Conservation (phyloP, 2,113 vertebrate genomes). For the Callithrix jacchus region DNA sequence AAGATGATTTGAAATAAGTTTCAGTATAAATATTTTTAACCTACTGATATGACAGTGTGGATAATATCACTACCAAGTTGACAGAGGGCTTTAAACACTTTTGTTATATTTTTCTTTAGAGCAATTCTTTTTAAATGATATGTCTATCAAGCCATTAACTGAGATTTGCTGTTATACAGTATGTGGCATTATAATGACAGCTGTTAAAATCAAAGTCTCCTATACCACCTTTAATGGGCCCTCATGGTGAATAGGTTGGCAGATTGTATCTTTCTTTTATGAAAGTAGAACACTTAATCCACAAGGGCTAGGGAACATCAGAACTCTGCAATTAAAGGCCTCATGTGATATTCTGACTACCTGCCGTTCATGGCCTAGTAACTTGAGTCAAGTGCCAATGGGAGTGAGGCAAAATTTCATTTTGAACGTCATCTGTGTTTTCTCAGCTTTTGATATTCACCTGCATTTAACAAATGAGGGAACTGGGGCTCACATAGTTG, state of each 20-base stretch:
- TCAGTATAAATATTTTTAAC: not conserved
- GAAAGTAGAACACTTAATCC: not conserved
- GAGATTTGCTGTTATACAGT: not conserved
- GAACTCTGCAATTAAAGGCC: not conserved
- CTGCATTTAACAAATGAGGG: constrained; percentile 35
- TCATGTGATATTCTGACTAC: not conserved
- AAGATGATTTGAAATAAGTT: not conserved
- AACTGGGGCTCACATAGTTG: not conserved
- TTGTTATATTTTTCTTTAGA: not conserved
- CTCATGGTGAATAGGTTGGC: not conserved
- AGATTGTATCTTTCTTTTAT: not conserved
- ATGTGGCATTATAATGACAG: not conserved
- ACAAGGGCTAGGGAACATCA: not conserved
- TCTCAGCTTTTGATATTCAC: constrained; percentile 54
- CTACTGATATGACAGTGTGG: not conserved
- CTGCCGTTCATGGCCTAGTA: not conserved
- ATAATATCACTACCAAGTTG: not conserved
- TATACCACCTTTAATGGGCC: not conserved
- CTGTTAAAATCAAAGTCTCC: not conserved
- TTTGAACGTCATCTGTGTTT: constrained; percentile 52
- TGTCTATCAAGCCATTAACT: not conserved
- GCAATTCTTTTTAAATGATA: not conserved
- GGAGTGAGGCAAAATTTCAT: not conserved
- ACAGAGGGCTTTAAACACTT: not conserved
- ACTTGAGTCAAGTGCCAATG: not conserved